Conservation (phyloP, 2,113 vertebrate genomes). For the Nannospalax galili region DNA sequence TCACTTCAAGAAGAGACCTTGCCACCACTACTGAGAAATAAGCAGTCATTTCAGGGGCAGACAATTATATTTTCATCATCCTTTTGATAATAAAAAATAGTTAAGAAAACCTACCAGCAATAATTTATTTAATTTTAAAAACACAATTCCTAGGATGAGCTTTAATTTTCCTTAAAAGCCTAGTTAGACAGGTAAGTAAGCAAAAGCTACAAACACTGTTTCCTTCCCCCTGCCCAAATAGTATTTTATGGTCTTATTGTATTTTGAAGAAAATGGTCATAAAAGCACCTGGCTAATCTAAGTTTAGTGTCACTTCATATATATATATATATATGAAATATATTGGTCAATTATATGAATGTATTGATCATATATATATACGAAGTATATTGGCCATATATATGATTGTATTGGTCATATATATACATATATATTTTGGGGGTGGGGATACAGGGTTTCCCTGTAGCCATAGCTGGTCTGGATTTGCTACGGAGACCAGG, state of each 20-base stretch:
- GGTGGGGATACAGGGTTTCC: no score
- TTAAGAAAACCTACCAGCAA: background rate
- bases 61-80: background rate
- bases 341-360: no score
- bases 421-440: no score
- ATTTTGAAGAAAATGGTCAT: background rate
- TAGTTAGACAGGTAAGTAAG: background rate
- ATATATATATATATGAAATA: no score
- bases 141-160: background rate
- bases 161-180: slow-evolving; percentile 50
- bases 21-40: slow-evolving; percentile 20
- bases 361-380: no score
- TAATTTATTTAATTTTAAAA: slow-evolving; percentile 21
- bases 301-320: background rate
- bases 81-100: slow-evolving; percentile 21
- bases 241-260: fast-evolving
- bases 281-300: background rate
- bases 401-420: no score
- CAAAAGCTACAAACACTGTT: background rate
- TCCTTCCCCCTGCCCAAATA: background rate
- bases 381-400: no score
- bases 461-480: no score
- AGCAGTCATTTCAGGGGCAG: background rate
- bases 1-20: slow-evolving; percentile 31
- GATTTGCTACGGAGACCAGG: no score